These are phyloP conservation scores for Chloroceryle aenea DNA, from an alignment of 2,113 vertebrate species.

Conservation along the genomic window DNA sequence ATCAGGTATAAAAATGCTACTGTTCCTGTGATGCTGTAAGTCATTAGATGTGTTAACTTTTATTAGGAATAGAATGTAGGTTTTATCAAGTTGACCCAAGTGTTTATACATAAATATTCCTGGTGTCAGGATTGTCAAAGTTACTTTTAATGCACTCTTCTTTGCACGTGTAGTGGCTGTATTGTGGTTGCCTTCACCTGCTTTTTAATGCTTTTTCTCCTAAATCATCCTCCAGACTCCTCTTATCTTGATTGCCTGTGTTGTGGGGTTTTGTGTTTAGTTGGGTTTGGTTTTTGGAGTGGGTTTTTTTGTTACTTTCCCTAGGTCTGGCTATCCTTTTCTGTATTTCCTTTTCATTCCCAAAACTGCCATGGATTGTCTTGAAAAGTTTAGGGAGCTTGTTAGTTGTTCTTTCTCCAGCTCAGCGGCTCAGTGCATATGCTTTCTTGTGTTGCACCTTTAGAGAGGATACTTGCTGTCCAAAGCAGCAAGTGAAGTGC, in stretches of 20 bases:
- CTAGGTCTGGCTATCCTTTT: background rate
- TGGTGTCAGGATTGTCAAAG: background rate
- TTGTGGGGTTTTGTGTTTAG: background rate
- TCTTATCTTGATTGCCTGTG: background rate
- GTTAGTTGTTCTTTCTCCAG: slow-evolving; percentile 3
- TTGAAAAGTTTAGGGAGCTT: background rate
- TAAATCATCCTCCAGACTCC: background rate
- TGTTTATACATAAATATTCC: background rate
- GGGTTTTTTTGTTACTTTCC: background rate
- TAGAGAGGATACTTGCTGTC: background rate
- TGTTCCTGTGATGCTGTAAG: background rate
- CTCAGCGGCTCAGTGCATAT: background rate
- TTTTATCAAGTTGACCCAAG: background rate
- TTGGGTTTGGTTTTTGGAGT: background rate
- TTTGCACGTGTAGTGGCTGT: background rate
- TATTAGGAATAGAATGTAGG: background rate
- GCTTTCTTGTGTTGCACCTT: background rate
- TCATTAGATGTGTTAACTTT: background rate
- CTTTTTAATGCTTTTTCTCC: background rate
- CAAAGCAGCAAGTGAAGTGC: background rate
- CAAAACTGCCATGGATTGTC: background rate
- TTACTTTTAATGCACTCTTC: background rate
- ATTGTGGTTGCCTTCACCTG: background rate
- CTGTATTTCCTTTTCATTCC: background rate
- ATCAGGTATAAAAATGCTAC: background rate